These are phyloP conservation scores for Drosophila siamana DNA, from an alignment of 2,888 invertebrate genomes.

Conservation along the genomic window DNA sequence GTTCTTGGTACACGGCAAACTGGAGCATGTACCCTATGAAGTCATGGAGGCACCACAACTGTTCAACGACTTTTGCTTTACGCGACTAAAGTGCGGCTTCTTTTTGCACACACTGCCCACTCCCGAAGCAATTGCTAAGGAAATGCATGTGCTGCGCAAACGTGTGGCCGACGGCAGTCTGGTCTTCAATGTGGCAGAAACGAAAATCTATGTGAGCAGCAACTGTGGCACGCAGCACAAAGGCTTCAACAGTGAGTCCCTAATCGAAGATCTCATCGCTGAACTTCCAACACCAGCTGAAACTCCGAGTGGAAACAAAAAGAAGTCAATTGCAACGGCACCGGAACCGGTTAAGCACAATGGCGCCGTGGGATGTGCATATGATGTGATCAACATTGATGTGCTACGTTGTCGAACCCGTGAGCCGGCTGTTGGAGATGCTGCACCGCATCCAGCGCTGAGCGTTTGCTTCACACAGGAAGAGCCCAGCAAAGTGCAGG, in stretches of 20 bases:
- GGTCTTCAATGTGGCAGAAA: constrained; percentile 89
- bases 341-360: constrained; percentile 44
- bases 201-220: constrained; percentile 89
- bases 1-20: constrained; percentile 90
- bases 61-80: constrained; percentile 90
- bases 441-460: constrained; percentile 63
- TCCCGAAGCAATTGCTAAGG: constrained; percentile 87
- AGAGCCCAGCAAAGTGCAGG: constrained; percentile 79
- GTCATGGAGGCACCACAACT: constrained; percentile 88
- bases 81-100: constrained; percentile 89
- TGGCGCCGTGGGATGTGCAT: constrained; percentile 76
- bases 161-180: constrained; percentile 91
- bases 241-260: constrained; percentile 67
- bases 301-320: constrained; percentile 36
- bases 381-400: constrained; percentile 82
- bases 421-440: constrained; percentile 62
- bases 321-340: constrained; percentile 26
- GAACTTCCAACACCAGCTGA: constrained; percentile 59
- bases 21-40: constrained; percentile 89
- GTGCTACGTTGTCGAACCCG: constrained; percentile 83
- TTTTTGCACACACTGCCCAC: constrained; percentile 88
- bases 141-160: constrained; percentile 89
- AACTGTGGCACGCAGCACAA: constrained; percentile 72
- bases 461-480: constrained; percentile 76
- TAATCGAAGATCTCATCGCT: constrained; percentile 71